Base-by-base conservation (phyloP, 2,113 vertebrate genomes). In the Protobothrops flavoviridis region DNA sequence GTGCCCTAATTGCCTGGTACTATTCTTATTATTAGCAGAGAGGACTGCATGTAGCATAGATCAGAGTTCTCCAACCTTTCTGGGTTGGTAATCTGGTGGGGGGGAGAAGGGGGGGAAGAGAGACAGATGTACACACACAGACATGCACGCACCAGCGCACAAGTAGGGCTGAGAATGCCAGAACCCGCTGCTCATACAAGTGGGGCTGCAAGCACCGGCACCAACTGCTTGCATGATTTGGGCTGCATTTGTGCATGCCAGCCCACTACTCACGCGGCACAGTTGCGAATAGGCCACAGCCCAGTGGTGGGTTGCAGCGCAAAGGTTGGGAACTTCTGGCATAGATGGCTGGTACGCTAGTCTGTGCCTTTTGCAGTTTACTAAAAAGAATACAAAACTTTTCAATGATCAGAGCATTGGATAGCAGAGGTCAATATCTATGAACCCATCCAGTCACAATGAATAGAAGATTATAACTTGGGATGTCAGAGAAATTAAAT, bases 181-280 rank as follows among this genome's bases (percentile, higher is more conserved):
- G 10, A 12, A 11, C 12, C 29, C 0, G 1, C 59, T 64, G 59
- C 26, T 64, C 10, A 29, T 1, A 0, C 0, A 7, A 29, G 10
- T 64, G 26, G 3, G 59, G 59, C 10, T 64, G 59, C 0, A 3
- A 61, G 24, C 3, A 12, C 9, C 0, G 0, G 26, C 26, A 10
- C 26, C 59, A 4, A 21, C 26, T 1, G 10, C 59, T 64, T 10
- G 1, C 24, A 29, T 7, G 1, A 29, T 1, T 64, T 64, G 26
- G 59, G 10, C 59, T 64, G 26, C 59, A 64, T 64, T 50, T 50
- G 48, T 7, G 10, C 10, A 64, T 64, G 59, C 3, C 24, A 1
- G 3, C 24, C 9, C 24, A 10, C 59, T 3, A 64, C 26, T 29
- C 59, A 26, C 24, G 0, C 3, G 1, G 57, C 8, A 23, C 6